A percentile compares a stretch with the other conserved stretches of the same genome.
These are phyloP conservation scores for Nemotelus pantherinus DNA, from an alignment of 2,888 invertebrate species.

Conservation along the genomic window DNA sequence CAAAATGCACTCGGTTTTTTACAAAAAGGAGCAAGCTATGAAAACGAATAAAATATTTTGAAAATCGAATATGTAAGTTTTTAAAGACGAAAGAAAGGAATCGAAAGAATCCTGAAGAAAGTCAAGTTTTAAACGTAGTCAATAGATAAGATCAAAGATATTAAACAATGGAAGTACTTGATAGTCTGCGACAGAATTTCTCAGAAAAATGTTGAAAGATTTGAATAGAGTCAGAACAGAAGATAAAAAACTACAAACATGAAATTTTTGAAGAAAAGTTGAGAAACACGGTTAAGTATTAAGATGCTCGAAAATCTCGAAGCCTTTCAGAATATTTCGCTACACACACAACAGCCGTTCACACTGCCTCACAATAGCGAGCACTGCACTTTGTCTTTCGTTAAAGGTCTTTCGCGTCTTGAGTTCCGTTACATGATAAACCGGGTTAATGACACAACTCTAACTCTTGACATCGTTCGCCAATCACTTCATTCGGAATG, in stretches of 20 bases:
- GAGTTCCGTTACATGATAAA: constrained; percentile 37
- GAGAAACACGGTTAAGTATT: not conserved
- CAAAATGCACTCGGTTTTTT: not conserved
- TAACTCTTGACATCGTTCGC: constrained; percentile 38
- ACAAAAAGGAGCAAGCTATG: too few relatives aligned
- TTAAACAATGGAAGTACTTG: too few relatives aligned
- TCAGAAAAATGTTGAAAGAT: not conserved
- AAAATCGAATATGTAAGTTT: too few relatives aligned
- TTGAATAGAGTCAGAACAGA: not conserved
- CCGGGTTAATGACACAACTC: constrained; percentile 43
- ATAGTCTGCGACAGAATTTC: too few relatives aligned
- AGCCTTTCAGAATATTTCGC: not conserved
- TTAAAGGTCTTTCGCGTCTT: constrained; percentile 34
- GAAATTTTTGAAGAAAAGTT: not conserved
- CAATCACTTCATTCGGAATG: constrained; percentile 16
- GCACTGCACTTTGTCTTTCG: constrained; percentile 14
- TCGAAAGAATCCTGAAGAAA: too few relatives aligned
- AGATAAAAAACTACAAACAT: not conserved
- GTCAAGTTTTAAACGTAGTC: too few relatives aligned
- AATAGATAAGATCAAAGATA: too few relatives aligned
- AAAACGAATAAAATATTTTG: too few relatives aligned
- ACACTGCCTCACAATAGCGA: not conserved
- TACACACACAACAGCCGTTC: constrained; percentile 14
- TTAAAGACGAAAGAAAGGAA: too few relatives aligned
- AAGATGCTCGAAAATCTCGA: not conserved